Conservation (phyloP, 2,888 invertebrate species). For the Leptarthrus brevirostris region DNA sequence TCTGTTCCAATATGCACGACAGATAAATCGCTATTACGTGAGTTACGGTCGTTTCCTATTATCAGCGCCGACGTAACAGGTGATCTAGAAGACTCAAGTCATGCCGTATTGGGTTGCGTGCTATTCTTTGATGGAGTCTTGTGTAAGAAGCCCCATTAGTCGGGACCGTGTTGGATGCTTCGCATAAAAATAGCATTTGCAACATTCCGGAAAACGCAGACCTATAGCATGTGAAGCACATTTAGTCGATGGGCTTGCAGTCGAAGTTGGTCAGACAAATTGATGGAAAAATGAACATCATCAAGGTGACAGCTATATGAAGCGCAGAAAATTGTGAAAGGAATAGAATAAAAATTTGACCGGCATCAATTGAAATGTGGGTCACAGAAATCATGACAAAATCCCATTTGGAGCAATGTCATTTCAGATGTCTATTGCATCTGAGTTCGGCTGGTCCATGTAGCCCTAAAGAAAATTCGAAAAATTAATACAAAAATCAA, state of each 20-base stretch:
- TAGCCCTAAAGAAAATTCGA: too few relatives aligned
- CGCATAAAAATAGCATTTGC: constrained; percentile 26
- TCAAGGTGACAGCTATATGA: not conserved
- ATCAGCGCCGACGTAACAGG: constrained; percentile 45
- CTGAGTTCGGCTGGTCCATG: too few relatives aligned
- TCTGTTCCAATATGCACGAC: constrained; percentile 39
- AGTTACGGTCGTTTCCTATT: constrained; percentile 45
- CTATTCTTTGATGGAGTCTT: constrained; percentile 7
- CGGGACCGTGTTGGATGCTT: constrained; percentile 7
- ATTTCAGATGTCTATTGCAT: too few relatives aligned
- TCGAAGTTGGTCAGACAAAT: not conserved
- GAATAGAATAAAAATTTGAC: not conserved
- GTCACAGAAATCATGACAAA: too few relatives aligned
- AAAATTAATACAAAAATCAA: too few relatives aligned
- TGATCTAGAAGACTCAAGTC: constrained; percentile 40
- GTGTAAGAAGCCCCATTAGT: constrained; percentile 36
- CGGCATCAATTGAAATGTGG: constrained; percentile 27
- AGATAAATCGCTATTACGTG: constrained; percentile 40
- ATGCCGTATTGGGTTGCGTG: constrained; percentile 40
- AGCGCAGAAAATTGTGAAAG: not conserved
- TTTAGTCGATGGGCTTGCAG: too few relatives aligned
- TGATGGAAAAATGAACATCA: not conserved
- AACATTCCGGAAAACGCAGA: constrained; percentile 37
- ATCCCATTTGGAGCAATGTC: too few relatives aligned
- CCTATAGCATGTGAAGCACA: not conserved